phyloP scores from a whole-genome alignment of 1,140 invertebrate genomes.

The Caenorhabditis briggsae region DNA sequence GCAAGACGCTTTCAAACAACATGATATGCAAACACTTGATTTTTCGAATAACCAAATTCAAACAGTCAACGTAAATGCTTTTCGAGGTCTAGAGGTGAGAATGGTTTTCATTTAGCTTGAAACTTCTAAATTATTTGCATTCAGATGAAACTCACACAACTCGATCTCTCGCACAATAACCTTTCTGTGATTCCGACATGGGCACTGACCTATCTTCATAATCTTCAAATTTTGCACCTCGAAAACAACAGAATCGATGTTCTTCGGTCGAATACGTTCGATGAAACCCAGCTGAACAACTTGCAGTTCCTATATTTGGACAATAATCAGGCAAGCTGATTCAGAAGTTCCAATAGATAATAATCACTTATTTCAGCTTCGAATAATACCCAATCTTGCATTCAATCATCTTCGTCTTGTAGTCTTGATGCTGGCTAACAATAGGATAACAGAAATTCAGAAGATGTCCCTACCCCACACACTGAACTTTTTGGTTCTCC shows the following conservation, averaged over 20 bases:
- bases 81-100: conserved; percentile 64
- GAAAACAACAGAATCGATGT: conserved; percentile 59
- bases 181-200: conserved; percentile 61
- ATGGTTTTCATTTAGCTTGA: background rate
- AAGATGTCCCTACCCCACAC: conserved; percentile 62
- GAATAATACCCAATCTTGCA: conserved; percentile 60
- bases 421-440: conserved; percentile 60
- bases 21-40: conserved; percentile 62
- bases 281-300: conserved; percentile 64
- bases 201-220: conserved; percentile 62
- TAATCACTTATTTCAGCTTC: conserved; percentile 53
- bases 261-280: conserved; percentile 62
- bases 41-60: conserved; percentile 64
- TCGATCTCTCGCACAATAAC: conserved; percentile 60
- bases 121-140: background rate
- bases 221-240: conserved; percentile 61
- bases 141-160: conserved; percentile 61
- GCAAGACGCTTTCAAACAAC: conserved; percentile 62
- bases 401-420: conserved; percentile 62
- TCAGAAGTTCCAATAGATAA: background rate
- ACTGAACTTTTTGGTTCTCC: conserved; percentile 59
- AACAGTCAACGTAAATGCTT: conserved; percentile 65
- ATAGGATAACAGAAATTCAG: conserved; percentile 62
- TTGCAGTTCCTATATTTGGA: conserved; percentile 64
- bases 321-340: conserved; percentile 52